Evolutionary conservation across 2,888 invertebrate genomes (phyloP), one percentile per base, ranked within the genome.

Genomic region (Heliothis peltigera): DNA sequence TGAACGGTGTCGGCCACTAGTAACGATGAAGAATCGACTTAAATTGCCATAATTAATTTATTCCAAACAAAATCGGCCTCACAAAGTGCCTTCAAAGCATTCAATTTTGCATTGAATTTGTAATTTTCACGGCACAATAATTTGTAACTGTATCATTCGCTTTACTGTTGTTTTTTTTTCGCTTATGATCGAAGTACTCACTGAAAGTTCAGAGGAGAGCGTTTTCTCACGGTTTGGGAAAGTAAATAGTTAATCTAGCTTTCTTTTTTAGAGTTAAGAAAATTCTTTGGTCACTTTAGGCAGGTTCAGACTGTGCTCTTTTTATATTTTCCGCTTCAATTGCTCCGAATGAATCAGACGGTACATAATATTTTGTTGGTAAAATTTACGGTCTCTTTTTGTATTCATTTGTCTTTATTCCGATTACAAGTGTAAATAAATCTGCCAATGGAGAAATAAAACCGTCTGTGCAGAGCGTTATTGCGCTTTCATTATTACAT

Each of bases 121-220:
- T 92, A 89, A 93, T 95, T 94, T 94, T 87, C 90, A 93, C 93
- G 94, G 92, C 91, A 93, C 92, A 92, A 90, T 93, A 92, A 92
- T 91, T 94, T 90, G 85, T 93, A 94, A 94, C 94, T 91, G 94
- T 94, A 88, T 82, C 80, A 81, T 82, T 88, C 84, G 85, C 79
- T 89, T 89, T 90, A 92, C 90, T 83, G 89, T 90, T n/a, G n/a
- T n/a, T n/a, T 92, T 92, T 90, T 91, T 28, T 89, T 82, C 84
- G 78, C 80, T 72, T 76, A 60, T 72, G 64, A 62, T 81, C 82
- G 76, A 82, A 82, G 79, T 82, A 84, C 79, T 76, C 79, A 77
- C 82, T 84, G 81, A 81, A 82, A 84, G 80, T 83, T 82, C 79
- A 80, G 82, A 80, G 80, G 84, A 86, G 86, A 88, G 84, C 83